phyloP scores from a whole-genome alignment of 2,888 invertebrate species.

The Mesorhabditis belari region DNA sequence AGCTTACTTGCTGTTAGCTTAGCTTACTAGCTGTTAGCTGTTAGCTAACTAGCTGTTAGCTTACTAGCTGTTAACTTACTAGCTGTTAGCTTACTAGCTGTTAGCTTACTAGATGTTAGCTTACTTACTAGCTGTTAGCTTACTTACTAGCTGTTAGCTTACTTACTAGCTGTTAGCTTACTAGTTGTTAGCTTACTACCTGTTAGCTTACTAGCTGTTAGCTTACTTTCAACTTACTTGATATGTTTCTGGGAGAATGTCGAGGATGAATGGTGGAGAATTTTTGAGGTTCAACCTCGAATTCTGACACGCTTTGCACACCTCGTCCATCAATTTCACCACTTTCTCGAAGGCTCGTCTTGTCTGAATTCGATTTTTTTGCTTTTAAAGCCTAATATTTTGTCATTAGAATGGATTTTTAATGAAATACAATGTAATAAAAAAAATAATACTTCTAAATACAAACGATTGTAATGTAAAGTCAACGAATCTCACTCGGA shows the following conservation, averaged over 20 bases:
- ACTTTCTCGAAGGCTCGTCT: slow-evolving; percentile 35
- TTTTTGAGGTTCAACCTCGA: slow-evolving; percentile 84
- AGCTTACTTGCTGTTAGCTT: too few relatives aligned
- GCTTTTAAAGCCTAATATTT: too few relatives aligned
- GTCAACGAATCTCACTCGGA: too few relatives aligned
- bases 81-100: neutral
- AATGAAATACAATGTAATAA: too few relatives aligned
- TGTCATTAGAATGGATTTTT: neutral
- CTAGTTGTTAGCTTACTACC: neutral
- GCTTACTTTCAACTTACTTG: slow-evolving; percentile 62
- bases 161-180: neutral
- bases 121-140: too few relatives aligned
- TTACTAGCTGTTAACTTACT: neutral
- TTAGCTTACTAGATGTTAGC: neutral
- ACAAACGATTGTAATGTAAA: too few relatives aligned
- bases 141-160: too few relatives aligned
- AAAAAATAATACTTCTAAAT: too few relatives aligned
- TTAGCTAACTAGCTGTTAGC: neutral
- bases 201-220: neutral
- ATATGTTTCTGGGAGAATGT: slow-evolving; percentile 97
- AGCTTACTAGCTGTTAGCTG: too few relatives aligned
- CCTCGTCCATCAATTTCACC: slow-evolving; percentile 55
- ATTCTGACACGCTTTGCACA: slow-evolving; percentile 96
- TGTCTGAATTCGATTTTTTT: too few relatives aligned
- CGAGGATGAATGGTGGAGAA: slow-evolving; percentile 96